Base-by-base conservation (phyloP, 2,888 invertebrate genomes). In the Dryocosmus kuriphilus region DNA sequence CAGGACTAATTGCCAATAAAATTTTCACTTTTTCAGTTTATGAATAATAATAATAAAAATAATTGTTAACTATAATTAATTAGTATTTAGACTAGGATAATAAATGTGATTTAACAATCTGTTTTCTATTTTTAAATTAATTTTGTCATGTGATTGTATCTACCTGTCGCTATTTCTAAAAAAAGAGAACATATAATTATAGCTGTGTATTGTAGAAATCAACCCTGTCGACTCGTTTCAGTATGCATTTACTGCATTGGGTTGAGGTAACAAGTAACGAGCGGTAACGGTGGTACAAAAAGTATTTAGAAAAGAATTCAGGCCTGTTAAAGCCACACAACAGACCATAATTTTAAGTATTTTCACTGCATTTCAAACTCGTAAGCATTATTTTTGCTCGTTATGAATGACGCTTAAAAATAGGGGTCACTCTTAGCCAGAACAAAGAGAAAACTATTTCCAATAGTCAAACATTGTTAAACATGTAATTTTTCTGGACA, bases 291-390 rank as follows among this genome's bases (percentile, higher is more conserved):
- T 84, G 84, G 83, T 85, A 82, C 84, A 85, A 88, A 87, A 90
- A 88, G 86, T 86, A 87, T 88, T 87, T 85, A 83, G 86, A 88
- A 86, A 88, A 89, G 88, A 88, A 88, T 89, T 88, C 80, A 87
- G 86, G 84, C 87, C 86, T 86, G 86, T 87, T 86, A 86, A 88
- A 86, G 86, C 85, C 85, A 86, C 86, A 88, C 84, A 85, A 83
- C 83, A 63, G 22, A n/a, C n/a, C 14, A 14, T 63, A 22, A 35
- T 35, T 63, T 35, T 4, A 63, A 38, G 22, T 63, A n/a, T 63
- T 63, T 38, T 32, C 22, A 38, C 35, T 16, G 63, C 6, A 35
- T n/a, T 63, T 63, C 4, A 14, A 63, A 63, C 35, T 19, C 7
- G 9, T 22, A 14, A 35, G 35, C 8, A 6, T n/a, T 11, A 63